Evolutionary conservation across 2,888 invertebrate species (phyloP).

Genomic region (Ennomos quercinarius): DNA sequence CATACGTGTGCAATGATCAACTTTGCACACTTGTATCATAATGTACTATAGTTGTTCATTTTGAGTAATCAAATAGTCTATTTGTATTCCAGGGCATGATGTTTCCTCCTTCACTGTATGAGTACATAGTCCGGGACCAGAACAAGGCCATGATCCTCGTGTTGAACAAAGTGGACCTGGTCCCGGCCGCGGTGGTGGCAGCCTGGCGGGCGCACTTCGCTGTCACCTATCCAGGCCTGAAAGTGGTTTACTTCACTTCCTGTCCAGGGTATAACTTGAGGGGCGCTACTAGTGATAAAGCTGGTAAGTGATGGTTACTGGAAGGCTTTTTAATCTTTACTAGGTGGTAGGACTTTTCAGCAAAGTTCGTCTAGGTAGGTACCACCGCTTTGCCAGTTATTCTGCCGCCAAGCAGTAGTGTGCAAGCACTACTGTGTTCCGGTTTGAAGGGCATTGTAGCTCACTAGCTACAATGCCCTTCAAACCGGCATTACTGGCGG

Average conservation of each 20-base stretch:
- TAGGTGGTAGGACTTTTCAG: too few relatives aligned
- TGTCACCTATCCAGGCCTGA: conserved; percentile 83
- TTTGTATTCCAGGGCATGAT: conserved; percentile 86
- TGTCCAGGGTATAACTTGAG: conserved; percentile 90
- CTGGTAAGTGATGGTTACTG: conserved; percentile 61
- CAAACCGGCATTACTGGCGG: too few relatives aligned
- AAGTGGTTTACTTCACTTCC: conserved; percentile 93
- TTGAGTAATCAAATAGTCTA: neutral
- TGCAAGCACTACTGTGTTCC: too few relatives aligned
- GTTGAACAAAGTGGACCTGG: conserved; percentile 96
- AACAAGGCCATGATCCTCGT: conserved; percentile 95
- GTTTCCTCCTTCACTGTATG: conserved; percentile 96
- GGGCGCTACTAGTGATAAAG: conserved; percentile 83
- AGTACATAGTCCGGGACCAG: conserved; percentile 89
- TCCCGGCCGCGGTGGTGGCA: conserved; percentile 91
- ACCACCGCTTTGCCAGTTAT: too few relatives aligned
- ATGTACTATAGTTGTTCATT: too few relatives aligned
- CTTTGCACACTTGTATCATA: too few relatives aligned
- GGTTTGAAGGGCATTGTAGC: too few relatives aligned
- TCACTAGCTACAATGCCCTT: too few relatives aligned
- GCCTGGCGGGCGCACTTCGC: conserved; percentile 95
- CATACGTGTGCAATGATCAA: too few relatives aligned
- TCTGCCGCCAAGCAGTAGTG: too few relatives aligned
- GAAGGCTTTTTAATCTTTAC: too few relatives aligned
- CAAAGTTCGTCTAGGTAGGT: too few relatives aligned